These are phyloP conservation scores for Macropis europaea DNA, from an alignment of 2,888 invertebrate species.

Conservation along the genomic window DNA sequence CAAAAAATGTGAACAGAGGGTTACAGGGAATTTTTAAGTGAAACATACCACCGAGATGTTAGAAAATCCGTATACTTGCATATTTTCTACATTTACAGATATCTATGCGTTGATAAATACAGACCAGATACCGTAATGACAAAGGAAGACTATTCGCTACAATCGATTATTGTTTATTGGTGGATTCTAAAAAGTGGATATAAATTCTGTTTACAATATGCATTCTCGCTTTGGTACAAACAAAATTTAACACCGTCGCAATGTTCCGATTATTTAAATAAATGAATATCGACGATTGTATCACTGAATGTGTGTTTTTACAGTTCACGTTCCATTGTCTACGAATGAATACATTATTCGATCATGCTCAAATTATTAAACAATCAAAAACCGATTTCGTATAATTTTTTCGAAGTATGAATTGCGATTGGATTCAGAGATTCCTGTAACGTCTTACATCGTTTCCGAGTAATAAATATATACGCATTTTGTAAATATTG, in stretches of 20 bases:
- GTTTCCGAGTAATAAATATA: conserved; percentile 1
- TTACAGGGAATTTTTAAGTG: conserved; percentile 1
- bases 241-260: neutral
- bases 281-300: neutral
- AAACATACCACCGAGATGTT: conserved; percentile 26
- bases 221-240: neutral
- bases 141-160: conserved; percentile 31
- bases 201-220: neutral
- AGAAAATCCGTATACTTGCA: conserved; percentile 49
- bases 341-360: conserved; percentile 4
- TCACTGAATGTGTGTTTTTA: no score
- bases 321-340: no score
- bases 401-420: no score
- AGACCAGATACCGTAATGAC: conserved; percentile 19
- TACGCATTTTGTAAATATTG: neutral
- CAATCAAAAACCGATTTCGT: no score
- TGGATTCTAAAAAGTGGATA: conserved; percentile 11
- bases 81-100: conserved; percentile 35
- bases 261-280: neutral
- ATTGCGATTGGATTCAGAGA: no score
- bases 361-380: no score
- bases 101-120: conserved; percentile 22
- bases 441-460: no score
- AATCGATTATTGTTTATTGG: conserved; percentile 6
- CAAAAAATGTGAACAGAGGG: neutral